Evolutionary conservation across 2,888 invertebrate species (phyloP).

Genomic region (Lucinisca nassula): DNA sequence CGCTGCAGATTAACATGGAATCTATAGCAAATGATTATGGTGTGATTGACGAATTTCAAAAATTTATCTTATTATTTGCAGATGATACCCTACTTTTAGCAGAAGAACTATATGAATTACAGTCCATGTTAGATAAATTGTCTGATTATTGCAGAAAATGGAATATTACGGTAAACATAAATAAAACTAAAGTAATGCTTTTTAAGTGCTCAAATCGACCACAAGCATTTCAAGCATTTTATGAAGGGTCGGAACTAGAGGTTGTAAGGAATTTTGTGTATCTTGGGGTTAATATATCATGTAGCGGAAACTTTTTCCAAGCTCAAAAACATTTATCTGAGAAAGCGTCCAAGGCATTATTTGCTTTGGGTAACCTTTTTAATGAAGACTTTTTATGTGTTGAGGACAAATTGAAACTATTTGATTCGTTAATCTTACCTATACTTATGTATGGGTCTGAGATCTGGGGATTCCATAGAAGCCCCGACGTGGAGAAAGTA

Average conservation of each 20-base stretch:
- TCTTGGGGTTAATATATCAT: neutral
- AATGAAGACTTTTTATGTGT: too few species aligned
- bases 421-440: too few species aligned
- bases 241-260: neutral
- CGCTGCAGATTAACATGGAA: neutral
- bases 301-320: neutral
- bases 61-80: too few species aligned
- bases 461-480: too few species aligned
- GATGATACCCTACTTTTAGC: too few species aligned
- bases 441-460: too few species aligned
- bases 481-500: too few species aligned
- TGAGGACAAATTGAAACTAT: too few species aligned
- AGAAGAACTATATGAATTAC: too few species aligned
- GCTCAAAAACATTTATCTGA: neutral
- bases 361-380: too few species aligned
- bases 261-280: neutral
- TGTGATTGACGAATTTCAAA: neutral
- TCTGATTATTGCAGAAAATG: neutral
- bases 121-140: neutral
- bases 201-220: neutral
- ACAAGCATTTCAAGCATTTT: neutral
- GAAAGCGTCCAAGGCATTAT: neutral
- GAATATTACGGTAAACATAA: neutral
- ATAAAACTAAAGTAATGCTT: neutral
- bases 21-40: neutral